Conservation (phyloP, 2,113 vertebrate genomes). For the Crypturellus undulatus region DNA sequence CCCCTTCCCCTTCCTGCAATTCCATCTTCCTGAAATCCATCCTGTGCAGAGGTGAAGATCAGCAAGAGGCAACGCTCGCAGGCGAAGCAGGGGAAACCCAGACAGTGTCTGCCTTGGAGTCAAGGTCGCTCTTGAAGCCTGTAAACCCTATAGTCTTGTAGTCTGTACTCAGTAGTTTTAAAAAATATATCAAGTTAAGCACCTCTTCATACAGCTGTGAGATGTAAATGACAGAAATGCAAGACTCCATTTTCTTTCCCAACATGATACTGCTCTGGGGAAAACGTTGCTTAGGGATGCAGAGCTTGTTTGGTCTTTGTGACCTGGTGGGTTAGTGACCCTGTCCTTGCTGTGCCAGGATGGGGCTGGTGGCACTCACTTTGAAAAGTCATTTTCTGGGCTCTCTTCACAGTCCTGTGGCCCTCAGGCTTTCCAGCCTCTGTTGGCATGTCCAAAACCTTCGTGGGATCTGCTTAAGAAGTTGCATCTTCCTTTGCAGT, state of each 20-base stretch:
- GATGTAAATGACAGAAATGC: background rate
- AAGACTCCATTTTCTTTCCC: background rate
- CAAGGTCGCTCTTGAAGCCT: background rate
- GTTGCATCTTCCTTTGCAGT: background rate
- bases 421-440: background rate
- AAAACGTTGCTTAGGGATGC: background rate
- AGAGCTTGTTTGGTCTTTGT: background rate
- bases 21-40: conserved; percentile 41
- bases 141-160: background rate
- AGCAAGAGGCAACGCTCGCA: background rate
- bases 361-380: background rate
- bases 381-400: background rate
- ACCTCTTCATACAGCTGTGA: background rate
- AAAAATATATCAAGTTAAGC: background rate
- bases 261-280: background rate
- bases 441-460: background rate
- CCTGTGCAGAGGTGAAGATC: conserved; percentile 56
- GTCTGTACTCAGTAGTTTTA: background rate
- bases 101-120: background rate
- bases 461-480: background rate
- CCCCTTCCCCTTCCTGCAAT: conserved; percentile 51
- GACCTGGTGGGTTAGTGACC: background rate
- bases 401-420: rapidly evolving
- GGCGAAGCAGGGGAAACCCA: background rate
- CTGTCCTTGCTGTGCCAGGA: background rate